Percentiles rank a stretch among this genome's conserved stretches.
Evolutionary conservation across 2,888 invertebrate species (phyloP).

Genomic region (Mythimna impura): DNA sequence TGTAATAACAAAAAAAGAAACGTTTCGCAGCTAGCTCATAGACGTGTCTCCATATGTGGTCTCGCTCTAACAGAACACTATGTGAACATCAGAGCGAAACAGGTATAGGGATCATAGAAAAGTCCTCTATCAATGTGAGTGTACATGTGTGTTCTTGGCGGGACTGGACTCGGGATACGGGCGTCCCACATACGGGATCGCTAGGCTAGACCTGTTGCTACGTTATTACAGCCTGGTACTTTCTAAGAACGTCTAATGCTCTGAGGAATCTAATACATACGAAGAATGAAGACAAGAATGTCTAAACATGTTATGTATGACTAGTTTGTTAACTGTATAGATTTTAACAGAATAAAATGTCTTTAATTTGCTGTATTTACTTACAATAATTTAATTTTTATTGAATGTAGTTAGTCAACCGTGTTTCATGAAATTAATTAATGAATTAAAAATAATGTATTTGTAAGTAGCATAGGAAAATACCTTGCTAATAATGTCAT

Average conservation of each 20-base stretch:
- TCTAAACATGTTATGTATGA: constrained; percentile 31
- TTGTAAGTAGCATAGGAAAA: constrained; percentile 17
- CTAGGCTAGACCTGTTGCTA: constrained; percentile 78
- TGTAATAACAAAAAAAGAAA: constrained; percentile 41
- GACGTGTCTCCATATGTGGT: constrained; percentile 67
- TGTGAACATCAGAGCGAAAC: constrained; percentile 69
- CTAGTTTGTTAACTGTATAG: constrained; percentile 4
- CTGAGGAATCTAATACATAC: constrained; percentile 77
- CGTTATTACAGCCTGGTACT: constrained; percentile 85
- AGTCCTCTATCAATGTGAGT: constrained; percentile 69
- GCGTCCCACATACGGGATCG: constrained; percentile 78
- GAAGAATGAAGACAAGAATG: constrained; percentile 38
- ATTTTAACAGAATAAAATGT: constrained; percentile 6
- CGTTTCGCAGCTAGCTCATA: constrained; percentile 62
- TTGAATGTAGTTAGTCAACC: constrained; percentile 22
- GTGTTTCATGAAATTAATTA: constrained; percentile 6
- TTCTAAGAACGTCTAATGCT: constrained; percentile 91
- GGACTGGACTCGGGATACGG: constrained; percentile 76
- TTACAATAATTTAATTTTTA: constrained; percentile 22
- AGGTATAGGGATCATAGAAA: constrained; percentile 84
- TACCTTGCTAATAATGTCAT: constrained; percentile 5
- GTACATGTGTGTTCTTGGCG: constrained; percentile 73
- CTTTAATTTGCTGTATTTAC: constrained; percentile 1
- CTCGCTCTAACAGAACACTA: constrained; percentile 64
- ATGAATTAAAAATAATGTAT: constrained; percentile 14